These are phyloP conservation scores for Lycocerus yunnanus DNA, from an alignment of 2,888 invertebrate genomes.

Conservation along the genomic window DNA sequence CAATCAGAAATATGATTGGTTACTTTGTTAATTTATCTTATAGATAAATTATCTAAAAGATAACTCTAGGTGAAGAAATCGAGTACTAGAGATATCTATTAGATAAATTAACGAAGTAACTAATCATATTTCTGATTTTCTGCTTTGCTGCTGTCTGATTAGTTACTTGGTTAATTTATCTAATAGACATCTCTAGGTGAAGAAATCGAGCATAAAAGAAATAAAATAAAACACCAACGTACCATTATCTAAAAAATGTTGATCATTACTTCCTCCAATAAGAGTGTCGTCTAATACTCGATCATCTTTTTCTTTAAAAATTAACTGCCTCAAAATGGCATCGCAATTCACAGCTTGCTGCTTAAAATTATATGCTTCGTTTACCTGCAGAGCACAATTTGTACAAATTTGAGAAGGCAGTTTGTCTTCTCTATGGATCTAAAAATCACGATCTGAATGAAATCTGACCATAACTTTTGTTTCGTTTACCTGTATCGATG, in stretches of 20 bases:
- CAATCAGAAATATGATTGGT: too few relatives aligned
- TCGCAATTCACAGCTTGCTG: slow-evolving; percentile 35
- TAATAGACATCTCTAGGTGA: too few relatives aligned
- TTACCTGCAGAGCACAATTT: slow-evolving; percentile 32
- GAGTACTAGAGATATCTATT: too few relatives aligned
- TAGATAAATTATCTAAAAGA: too few relatives aligned
- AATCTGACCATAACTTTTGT: not conserved
- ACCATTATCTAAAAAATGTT: not conserved
- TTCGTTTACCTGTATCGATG: slow-evolving; percentile 40
- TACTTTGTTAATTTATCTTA: too few relatives aligned
- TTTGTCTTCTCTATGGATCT: slow-evolving; percentile 32
- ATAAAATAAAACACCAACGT: not conserved
- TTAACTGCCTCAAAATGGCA: slow-evolving; percentile 14
- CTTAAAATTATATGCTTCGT: slow-evolving; percentile 34
- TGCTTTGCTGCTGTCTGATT: too few relatives aligned
- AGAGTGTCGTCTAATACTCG: not conserved
- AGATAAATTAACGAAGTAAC: too few relatives aligned
- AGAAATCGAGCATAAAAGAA: too few relatives aligned
- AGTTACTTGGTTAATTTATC: too few relatives aligned
- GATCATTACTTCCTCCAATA: not conserved
- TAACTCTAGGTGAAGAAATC: too few relatives aligned
- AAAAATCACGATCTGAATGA: not conserved
- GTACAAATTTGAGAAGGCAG: slow-evolving; percentile 34
- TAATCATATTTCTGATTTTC: too few relatives aligned
- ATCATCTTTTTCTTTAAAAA: not conserved